phyloP scores from a whole-genome alignment of 2,888 invertebrate genomes.

The Scelioninae gen. 1 region DNA sequence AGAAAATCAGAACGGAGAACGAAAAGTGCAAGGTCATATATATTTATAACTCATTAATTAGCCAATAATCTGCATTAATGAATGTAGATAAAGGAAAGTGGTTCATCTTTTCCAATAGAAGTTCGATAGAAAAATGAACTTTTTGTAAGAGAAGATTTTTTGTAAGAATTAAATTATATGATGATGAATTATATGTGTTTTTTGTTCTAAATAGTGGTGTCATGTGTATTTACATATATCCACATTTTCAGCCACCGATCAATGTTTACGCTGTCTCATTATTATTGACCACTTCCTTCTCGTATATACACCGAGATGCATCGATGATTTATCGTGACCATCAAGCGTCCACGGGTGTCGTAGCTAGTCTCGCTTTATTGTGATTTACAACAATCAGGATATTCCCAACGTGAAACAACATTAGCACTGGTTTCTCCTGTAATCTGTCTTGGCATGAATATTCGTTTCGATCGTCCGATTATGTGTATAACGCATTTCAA shows the following conservation, averaged over 20 bases:
- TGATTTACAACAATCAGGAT: constrained; percentile 70
- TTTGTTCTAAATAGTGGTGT: background rate
- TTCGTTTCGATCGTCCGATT: constrained; percentile 75
- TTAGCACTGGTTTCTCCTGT: constrained; percentile 66
- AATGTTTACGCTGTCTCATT: constrained; percentile 66
- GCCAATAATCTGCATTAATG: constrained; percentile 31
- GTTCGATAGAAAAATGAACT: background rate
- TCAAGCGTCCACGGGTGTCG: constrained; percentile 59
- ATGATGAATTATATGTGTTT: background rate
- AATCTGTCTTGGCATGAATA: constrained; percentile 70
- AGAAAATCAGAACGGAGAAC: constrained; percentile 41
- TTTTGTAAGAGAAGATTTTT: background rate
- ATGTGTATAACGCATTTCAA: constrained; percentile 74
- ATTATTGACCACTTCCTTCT: constrained; percentile 67
- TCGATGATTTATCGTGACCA: constrained; percentile 60
- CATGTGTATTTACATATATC: constrained; percentile 14
- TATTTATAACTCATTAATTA: constrained; percentile 37
- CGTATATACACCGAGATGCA: constrained; percentile 55
- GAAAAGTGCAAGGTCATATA: constrained; percentile 56
- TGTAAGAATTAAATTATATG: background rate
- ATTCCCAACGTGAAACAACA: constrained; percentile 67
- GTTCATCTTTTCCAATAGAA: constrained; percentile 22
- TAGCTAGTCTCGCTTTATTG: constrained; percentile 65
- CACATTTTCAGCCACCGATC: constrained; percentile 50
- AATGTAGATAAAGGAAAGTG: constrained; percentile 22